Percentiles rank a stretch among this genome's conserved stretches.
phyloP scores from a whole-genome alignment of 1,140 invertebrate genomes.

The Drosophila baimaii region DNA sequence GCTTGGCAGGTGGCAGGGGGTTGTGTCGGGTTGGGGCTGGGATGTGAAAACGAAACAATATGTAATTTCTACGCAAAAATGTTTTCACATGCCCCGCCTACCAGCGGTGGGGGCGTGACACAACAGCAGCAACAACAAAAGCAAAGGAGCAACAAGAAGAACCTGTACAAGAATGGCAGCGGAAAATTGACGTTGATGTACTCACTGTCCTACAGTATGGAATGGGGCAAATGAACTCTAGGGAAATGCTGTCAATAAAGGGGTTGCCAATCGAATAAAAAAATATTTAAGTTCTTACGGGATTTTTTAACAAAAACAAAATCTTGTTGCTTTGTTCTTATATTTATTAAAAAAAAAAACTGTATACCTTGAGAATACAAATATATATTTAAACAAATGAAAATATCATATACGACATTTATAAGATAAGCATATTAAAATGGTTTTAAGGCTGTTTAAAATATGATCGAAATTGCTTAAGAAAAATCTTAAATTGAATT shows the following conservation, averaged over 20 bases:
- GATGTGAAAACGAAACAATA: conserved; percentile 50
- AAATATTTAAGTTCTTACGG: not conserved
- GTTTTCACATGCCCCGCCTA: conserved; percentile 38
- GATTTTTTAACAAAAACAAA: too few relatives aligned
- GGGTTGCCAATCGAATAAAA: not conserved
- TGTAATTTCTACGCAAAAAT: conserved; percentile 57
- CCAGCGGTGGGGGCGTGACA: conserved; percentile 26
- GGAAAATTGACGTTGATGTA: conserved; percentile 42
- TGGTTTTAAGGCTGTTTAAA: not conserved
- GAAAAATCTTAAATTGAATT: not conserved
- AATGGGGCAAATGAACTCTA: not conserved
- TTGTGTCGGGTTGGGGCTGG: conserved; percentile 4
- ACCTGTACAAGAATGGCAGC: conserved; percentile 19
- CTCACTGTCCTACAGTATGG: conserved; percentile 27
- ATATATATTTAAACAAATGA: too few relatives aligned
- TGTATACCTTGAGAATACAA: too few relatives aligned
- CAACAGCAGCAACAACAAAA: conserved; percentile 23
- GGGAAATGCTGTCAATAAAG: conserved; percentile 2
- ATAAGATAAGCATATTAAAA: too few relatives aligned
- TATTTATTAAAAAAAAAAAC: too few relatives aligned
- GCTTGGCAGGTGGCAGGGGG: not conserved
- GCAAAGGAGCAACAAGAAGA: conserved; percentile 12
- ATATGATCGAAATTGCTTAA: not conserved
- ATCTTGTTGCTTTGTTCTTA: too few relatives aligned
- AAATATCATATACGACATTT: too few relatives aligned